Base-by-base conservation (phyloP, 2,113 vertebrate species). In the Chauna torquata region DNA sequence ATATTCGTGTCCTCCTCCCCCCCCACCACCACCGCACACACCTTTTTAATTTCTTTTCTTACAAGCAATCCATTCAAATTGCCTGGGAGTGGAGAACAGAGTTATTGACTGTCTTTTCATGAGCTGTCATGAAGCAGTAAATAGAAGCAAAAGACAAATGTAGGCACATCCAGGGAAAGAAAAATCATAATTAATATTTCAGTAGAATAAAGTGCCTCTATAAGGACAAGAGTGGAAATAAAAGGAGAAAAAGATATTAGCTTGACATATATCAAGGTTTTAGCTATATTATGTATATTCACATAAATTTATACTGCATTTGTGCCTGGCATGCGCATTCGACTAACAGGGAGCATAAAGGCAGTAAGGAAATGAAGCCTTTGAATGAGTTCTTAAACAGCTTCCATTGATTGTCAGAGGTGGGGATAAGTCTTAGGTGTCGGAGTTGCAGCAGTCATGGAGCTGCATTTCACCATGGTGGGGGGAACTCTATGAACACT, bases 171-270 rank as follows among this genome's bases (percentile, higher is more conserved):
- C 44, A 76, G 81, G 57, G 44, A 69, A 92, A 55, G 74, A 81
- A 96, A 96, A 95, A 92, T 81, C 27, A 59, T 96, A 95, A 97
- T 92, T 98, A 96, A 89, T 97, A 86, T 92, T 97, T 97, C 88
- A 96, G 65, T 45, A 44, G 84, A 79, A 84, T 82, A n/a, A 96
- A 93, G 16, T 82, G 64, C 76, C 45, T 96, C 76, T 66, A 12
- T 88, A 96, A 84, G 58, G 72, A 36, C 44, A 86, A 74, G 75
- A 82, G 28, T 18, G 24, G 71, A 94, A 92, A 52, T 79, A 22
- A 77, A 89, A 93, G 38, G 78, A 81, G 68, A 90, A 81, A 45
- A 27, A 87, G 30, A 40, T 34, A 96, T 79, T 90, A 90, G 52
- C 32, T 79, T 90, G 79, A 93, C 74, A 65, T 57, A 58, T 81